These are phyloP conservation scores for Vombatus ursinus DNA, from an alignment of 2,113 vertebrate genomes.

Conservation along the genomic window DNA sequence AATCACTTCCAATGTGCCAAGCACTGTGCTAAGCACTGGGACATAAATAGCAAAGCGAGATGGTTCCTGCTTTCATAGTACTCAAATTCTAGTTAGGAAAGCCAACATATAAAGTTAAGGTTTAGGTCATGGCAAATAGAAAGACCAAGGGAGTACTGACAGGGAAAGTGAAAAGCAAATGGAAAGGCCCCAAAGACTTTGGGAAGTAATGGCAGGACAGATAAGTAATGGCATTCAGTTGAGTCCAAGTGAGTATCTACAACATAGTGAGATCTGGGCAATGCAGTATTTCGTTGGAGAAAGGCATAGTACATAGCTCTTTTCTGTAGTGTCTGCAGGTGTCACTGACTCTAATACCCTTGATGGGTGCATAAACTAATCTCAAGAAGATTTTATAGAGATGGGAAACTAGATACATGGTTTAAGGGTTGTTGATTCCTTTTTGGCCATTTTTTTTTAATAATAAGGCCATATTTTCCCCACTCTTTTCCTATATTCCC, in stretches of 20 bases:
- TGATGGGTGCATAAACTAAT: background rate
- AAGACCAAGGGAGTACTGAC: background rate
- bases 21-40: background rate
- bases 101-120: background rate
- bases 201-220: background rate
- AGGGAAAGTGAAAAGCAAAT: background rate
- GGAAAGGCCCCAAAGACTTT: background rate
- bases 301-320: background rate
- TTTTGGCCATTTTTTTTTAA: background rate
- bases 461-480: background rate
- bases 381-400: background rate
- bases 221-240: background rate
- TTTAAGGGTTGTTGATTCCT: background rate
- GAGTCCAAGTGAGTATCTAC: background rate
- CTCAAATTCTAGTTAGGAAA: background rate
- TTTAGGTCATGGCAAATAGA: background rate
- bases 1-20: background rate
- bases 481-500: background rate
- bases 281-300: background rate
- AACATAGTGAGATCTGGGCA: background rate
- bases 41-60: constrained; percentile 16
- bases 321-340: background rate
- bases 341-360: background rate
- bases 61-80: background rate
- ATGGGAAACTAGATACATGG: background rate